Base-by-base conservation (phyloP, 2,888 invertebrate genomes). In the Ceratothoa steindachneri region DNA sequence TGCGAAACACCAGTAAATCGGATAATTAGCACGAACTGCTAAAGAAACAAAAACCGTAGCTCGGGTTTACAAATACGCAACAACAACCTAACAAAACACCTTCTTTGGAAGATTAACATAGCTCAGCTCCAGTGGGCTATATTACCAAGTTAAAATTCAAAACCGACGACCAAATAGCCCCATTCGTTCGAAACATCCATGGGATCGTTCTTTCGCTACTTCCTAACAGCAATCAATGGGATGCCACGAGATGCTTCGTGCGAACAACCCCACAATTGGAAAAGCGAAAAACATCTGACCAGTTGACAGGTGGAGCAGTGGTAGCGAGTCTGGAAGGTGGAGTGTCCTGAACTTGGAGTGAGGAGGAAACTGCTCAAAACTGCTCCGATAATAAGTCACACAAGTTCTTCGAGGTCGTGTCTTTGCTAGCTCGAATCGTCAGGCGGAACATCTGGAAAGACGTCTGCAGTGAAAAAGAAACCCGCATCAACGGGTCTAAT, bases 371-470 rank as follows among this genome's bases (percentile, higher is more conserved):
- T 60, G 12, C 41, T 83, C 92, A 99, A 88, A 99, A 97, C 87
- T 97, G 97, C 86, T 95, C 94, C 83, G 92, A 90, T 84, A 99
- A 88, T 82, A 98, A 89, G 85, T 97, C 91, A 86, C 96, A 95
- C 82, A 99, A 87, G 87, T 93, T 93, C 84, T 92, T 90, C 75
- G 98, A 95, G 81, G 97, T 95, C 80, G 91, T 88, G 86, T 97
- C 97, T 87, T 97, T 97, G 87, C 97, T 98, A 82, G 97, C 95
- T 84, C 98, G 90, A 81, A 99, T 91, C 76, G 99, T 99, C 84
- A 99, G 88, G 84, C 99, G 93, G 87, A 93, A 99, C 98, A 99
- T 97, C 96, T 98, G 88, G 0, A 87, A 86, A 82, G 41, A 41
- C 5, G 41, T 41, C n/a, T n/a, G n/a, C n/a, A n/a, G n/a, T n/a